phyloP scores from a whole-genome alignment of 2,888 invertebrate species.

The Bedellia somnulentella region DNA sequence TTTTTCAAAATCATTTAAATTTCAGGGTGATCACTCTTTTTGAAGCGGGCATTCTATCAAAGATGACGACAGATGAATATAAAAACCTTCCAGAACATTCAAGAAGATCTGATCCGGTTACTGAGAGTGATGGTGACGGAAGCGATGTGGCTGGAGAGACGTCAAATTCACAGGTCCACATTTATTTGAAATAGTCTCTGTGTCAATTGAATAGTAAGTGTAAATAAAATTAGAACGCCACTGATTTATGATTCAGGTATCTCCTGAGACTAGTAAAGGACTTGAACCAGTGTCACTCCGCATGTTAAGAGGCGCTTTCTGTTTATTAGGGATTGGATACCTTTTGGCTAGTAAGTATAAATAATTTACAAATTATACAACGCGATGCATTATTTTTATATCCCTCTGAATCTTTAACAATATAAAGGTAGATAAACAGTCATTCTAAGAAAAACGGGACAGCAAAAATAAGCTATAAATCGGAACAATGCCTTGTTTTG shows the following conservation, averaged over 20 bases:
- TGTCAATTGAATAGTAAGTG: too few species aligned
- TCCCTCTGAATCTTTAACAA: too few species aligned
- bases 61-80: constrained; percentile 77
- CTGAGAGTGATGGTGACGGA: constrained; percentile 38
- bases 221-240: too few species aligned
- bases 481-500: too few species aligned
- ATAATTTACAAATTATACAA: too few species aligned
- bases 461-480: too few species aligned
- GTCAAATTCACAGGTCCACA: neutral
- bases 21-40: constrained; percentile 70
- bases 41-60: constrained; percentile 74
- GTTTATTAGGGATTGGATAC: constrained; percentile 67
- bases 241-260: constrained; percentile 18
- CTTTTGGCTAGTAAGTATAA: constrained; percentile 58
- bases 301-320: constrained; percentile 75
- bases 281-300: constrained; percentile 68
- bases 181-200: too few species aligned
- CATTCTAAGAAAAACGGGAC: too few species aligned
- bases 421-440: too few species aligned
- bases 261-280: constrained; percentile 36
- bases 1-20: too few species aligned
- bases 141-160: constrained; percentile 23
- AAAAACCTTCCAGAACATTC: constrained; percentile 65
- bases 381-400: too few species aligned
- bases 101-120: constrained; percentile 43